Percentiles rank a stretch among this genome's conserved stretches.
Evolutionary conservation across 30 jellyfish, hydroid and myxozoan species (phyloP).

Genomic region (Nemopilema nomurai): DNA sequence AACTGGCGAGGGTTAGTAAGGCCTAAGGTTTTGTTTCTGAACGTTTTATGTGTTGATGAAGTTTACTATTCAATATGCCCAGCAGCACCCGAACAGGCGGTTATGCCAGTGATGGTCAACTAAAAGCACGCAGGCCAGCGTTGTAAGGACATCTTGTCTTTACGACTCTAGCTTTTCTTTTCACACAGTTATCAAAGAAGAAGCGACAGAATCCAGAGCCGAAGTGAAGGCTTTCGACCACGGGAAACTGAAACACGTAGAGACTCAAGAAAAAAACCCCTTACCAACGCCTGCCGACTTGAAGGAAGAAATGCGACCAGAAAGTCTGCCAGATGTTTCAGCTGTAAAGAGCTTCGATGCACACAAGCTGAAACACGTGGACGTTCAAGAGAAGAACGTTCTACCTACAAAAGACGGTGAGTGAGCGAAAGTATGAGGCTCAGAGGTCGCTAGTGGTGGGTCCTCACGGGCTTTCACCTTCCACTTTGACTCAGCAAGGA

Average conservation of each 20-base stretch:
- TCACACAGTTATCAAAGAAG: conserved; percentile 77
- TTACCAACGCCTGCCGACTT: conserved; percentile 86
- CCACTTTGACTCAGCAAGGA: too few species aligned
- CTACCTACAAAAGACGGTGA: conserved; percentile 80
- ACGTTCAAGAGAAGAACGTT: conserved; percentile 68
- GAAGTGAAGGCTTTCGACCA: conserved; percentile 93
- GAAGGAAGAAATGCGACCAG: conserved; percentile 89
- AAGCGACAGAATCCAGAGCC: conserved; percentile 85
- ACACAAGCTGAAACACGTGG: conserved; percentile 77
- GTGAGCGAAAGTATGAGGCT: too few species aligned
- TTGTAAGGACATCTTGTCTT: too few species aligned
- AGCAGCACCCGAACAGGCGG: too few species aligned
- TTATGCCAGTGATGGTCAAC: not conserved
- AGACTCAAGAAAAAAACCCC: conserved; percentile 92
- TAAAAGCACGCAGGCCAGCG: too few species aligned
- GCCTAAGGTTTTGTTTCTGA: too few species aligned
- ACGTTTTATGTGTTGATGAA: too few species aligned
- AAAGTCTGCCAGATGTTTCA: conserved; percentile 83
- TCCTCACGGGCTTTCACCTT: too few species aligned
- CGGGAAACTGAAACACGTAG: conserved; percentile 85
- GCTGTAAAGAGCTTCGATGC: conserved; percentile 76
- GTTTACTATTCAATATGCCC: too few species aligned
- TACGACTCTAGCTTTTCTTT: too few species aligned
- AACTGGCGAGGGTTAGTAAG: too few species aligned
- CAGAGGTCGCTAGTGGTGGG: too few species aligned